These are phyloP conservation scores for Rhaphigaster nebulosa DNA, from an alignment of 2,888 invertebrate genomes.

Conservation along the genomic window DNA sequence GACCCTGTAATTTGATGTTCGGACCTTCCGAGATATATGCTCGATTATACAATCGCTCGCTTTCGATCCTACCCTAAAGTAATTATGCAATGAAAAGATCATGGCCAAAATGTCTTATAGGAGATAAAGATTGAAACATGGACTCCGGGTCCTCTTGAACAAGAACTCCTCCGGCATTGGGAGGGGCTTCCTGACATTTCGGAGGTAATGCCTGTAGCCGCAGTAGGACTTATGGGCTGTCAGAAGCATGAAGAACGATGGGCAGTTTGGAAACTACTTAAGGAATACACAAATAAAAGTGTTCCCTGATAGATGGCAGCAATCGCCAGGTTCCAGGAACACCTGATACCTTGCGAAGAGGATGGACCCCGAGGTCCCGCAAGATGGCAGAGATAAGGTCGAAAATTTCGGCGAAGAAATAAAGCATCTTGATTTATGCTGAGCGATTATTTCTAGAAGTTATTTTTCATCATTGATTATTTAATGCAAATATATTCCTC, in stretches of 20 bases:
- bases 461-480: background rate
- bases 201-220: background rate
- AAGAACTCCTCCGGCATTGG: constrained; percentile 11
- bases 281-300: background rate
- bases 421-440: background rate
- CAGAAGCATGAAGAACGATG: background rate
- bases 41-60: background rate
- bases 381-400: background rate
- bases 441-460: background rate
- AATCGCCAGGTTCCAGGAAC: background rate
- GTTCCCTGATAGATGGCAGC: background rate
- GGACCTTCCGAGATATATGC: background rate
- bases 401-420: background rate
- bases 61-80: background rate
- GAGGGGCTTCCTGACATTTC: constrained; percentile 30
- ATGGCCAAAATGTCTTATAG: constrained; percentile 23
- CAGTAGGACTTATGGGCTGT: background rate
- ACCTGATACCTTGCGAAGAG: background rate
- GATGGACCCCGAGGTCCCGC: background rate
- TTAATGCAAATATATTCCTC: background rate
- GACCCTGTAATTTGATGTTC: background rate
- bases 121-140: constrained; percentile 14
- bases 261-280: background rate
- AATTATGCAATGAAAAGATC: constrained; percentile 40
- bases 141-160: background rate